Evolutionary conservation across 2,888 invertebrate species (phyloP).

Genomic region (Geophilus truncorum): DNA sequence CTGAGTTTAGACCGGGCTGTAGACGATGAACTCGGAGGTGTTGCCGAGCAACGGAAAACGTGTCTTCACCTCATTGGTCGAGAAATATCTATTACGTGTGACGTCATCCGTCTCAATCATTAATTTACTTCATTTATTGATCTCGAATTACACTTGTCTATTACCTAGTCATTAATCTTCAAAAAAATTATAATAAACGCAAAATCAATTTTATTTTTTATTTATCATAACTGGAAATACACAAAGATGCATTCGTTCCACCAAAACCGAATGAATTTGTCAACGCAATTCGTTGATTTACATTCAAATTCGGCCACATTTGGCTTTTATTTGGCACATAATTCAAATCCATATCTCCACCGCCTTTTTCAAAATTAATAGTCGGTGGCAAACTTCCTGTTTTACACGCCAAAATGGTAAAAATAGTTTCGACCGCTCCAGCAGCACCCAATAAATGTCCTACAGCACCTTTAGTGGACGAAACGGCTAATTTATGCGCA

Average conservation of each 20-base stretch:
- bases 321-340: constrained; percentile 60
- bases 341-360: constrained; percentile 61
- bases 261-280: constrained; percentile 99
- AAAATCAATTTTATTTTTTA: no score
- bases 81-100: not conserved
- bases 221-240: constrained; percentile 54
- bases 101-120: not conserved
- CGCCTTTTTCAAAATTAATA: constrained; percentile 70
- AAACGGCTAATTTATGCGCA: constrained; percentile 59
- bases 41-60: not conserved
- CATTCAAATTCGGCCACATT: constrained; percentile 55
- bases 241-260: constrained; percentile 90
- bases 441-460: constrained; percentile 95
- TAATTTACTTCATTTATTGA: not conserved
- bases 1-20: no score
- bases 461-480: constrained; percentile 92
- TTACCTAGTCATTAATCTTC: no score
- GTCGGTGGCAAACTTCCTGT: constrained; percentile 78
- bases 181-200: no score
- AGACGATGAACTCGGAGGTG: no score
- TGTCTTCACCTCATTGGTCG: not conserved
- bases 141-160: no score
- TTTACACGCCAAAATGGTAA: constrained; percentile 73
- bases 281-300: constrained; percentile 62
- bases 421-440: constrained; percentile 87